Base-by-base conservation (phyloP, 2,113 vertebrate species). In the Chroicocephalus ridibundus region DNA sequence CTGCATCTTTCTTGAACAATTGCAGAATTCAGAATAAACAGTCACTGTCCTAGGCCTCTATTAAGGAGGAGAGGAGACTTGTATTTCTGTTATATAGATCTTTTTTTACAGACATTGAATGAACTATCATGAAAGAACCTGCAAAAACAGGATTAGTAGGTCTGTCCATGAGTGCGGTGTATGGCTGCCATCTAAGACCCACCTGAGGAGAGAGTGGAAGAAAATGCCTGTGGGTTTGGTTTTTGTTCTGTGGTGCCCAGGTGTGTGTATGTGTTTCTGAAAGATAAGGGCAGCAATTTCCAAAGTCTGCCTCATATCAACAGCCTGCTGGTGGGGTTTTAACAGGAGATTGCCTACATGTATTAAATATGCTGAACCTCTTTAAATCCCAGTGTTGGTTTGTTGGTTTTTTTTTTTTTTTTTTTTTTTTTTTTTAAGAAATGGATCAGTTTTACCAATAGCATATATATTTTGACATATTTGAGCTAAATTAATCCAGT, bases 391-490 rank as follows among this genome's bases (percentile, higher is more conserved):
- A 11, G 3, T 42, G 7, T n/a, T 42, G 22, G 6, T 12, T 11
- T 3, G 34, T 60, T 10, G 17, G 20, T 22, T 55, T 18, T 51
- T 44, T 21, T 57, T 51, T 46, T 32, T 44, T 26, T 52, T 52
- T 13, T 13, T 25, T 51, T 26, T 26, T 3, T 19, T 42, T 40
- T 38, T 72, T 44, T 76, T 31, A n/a, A 51, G 31, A 68, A 61
- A 51, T 66, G 4, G 4, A 79, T 21, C 31, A 22, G 5, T 72
- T 93, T 85, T 51, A 31, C 75, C 32, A 68, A 15, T 36, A 54
- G 4, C 0, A 0, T 31, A 4, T 75, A 2, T 24, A 51, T 55
- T 85, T 90, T 61, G 27, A 57, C 47, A n/a, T 27, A 77, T 54
- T 57, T 69, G 34, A 90, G 58, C 4, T 69, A 65, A 75, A 66